These are phyloP conservation scores for Ciona savignyi DNA, from an alignment of 23 tunicate genomes.

Conservation along the genomic window DNA sequence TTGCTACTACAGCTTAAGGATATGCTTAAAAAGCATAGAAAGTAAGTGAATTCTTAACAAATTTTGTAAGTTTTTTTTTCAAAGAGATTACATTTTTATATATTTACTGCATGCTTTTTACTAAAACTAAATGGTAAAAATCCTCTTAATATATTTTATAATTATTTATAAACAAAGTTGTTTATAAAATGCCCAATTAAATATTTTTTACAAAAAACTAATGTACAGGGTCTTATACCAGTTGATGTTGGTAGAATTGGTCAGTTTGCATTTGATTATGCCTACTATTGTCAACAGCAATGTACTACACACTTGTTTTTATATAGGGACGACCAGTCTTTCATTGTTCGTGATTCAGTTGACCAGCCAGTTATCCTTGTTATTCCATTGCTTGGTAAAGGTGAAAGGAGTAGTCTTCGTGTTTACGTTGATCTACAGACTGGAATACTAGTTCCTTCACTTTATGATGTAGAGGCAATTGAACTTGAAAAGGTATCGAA, in stretches of 20 bases:
- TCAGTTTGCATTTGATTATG: too few relatives aligned
- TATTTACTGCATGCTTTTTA: too few relatives aligned
- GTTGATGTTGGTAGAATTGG: too few relatives aligned
- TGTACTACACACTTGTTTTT: neutral
- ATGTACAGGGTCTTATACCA: too few relatives aligned
- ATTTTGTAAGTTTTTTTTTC: neutral
- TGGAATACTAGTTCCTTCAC: conserved; percentile 55
- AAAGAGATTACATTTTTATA: too few relatives aligned
- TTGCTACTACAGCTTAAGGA: conserved; percentile 39
- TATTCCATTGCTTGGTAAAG: conserved; percentile 52
- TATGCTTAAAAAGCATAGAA: conserved; percentile 57
- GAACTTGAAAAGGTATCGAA: conserved; percentile 59
- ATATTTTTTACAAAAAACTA: neutral
- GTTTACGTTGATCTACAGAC: conserved; percentile 95
- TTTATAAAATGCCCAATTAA: too few relatives aligned
- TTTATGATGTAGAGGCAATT: conserved; percentile 21
- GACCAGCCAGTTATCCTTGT: conserved; percentile 30
- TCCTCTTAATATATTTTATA: neutral
- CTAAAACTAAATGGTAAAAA: too few relatives aligned
- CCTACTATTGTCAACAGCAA: too few relatives aligned
- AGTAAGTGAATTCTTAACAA: conserved; percentile 18
- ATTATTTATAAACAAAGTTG: too few relatives aligned
- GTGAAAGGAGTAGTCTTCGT: conserved; percentile 14
- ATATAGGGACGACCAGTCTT: conserved; percentile 33
- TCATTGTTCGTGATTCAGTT: conserved; percentile 27